phyloP scores from a whole-genome alignment of 2,113 vertebrate genomes.

The Tor tambroides region DNA sequence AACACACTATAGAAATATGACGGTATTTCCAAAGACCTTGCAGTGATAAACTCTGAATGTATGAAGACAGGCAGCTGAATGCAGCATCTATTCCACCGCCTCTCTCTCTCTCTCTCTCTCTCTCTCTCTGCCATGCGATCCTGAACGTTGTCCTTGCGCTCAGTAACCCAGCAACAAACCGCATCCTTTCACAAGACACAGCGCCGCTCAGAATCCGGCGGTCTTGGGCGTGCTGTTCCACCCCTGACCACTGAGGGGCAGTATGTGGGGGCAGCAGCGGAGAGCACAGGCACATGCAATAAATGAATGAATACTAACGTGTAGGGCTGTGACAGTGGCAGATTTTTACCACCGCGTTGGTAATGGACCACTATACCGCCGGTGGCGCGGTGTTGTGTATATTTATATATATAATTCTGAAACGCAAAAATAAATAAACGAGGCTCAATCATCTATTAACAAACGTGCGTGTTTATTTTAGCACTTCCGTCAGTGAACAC shows the following conservation, averaged over 20 bases:
- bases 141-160: not conserved
- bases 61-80: slow-evolving; percentile 12
- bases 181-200: not conserved
- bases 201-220: not conserved
- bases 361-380: no score
- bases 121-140: no score
- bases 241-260: slow-evolving; percentile 13
- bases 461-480: no score
- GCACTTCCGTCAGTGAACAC: no score
- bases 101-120: not conserved
- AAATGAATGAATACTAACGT: not conserved
- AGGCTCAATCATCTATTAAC: no score
- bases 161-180: slow-evolving; percentile 37
- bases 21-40: slow-evolving; percentile 33
- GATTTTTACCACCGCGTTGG: no score
- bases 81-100: slow-evolving; percentile 24
- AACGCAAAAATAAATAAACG: no score
- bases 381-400: no score
- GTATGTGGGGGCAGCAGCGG: not conserved
- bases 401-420: no score
- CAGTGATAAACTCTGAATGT: slow-evolving; percentile 23
- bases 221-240: not conserved
- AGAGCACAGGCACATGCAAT: not conserved
- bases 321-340: no score
- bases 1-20: not conserved